A percentile compares a stretch with the other conserved stretches of the same genome.
These are phyloP conservation scores for Xiphydria camelus DNA, from an alignment of 2,888 invertebrate species.

Conservation along the genomic window DNA sequence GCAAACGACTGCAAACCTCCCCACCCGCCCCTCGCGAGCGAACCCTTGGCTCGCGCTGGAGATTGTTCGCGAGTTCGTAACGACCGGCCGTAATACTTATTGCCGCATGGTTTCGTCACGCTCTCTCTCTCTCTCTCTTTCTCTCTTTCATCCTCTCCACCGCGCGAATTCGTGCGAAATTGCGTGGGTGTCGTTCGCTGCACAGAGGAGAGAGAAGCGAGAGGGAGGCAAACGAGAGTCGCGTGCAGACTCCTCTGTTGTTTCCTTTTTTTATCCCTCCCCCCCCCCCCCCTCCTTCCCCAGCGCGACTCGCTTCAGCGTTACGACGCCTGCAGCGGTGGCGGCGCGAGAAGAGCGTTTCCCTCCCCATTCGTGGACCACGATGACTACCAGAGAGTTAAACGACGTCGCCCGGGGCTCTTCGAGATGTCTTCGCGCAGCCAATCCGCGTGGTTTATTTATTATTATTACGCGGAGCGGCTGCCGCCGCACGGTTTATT, in stretches of 20 bases:
- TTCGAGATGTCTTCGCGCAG: slow-evolving; percentile 4
- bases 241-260: too few relatives aligned
- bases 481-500: slow-evolving; percentile 19
- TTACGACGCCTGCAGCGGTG: too few relatives aligned
- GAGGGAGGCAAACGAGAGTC: background rate
- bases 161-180: slow-evolving; percentile 10
- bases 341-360: too few relatives aligned
- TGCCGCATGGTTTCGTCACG: slow-evolving; percentile 12
- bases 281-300: too few relatives aligned
- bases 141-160: background rate
- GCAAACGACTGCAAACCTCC: slow-evolving; percentile 33
- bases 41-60: background rate
- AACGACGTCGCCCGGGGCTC: slow-evolving; percentile 11
- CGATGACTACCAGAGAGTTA: too few relatives aligned
- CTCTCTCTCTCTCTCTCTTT: slow-evolving; percentile 2
- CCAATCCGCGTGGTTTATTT: slow-evolving; percentile 25
- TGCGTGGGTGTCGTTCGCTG: slow-evolving; percentile 7
- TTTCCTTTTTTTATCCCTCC: too few relatives aligned
- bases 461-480: slow-evolving; percentile 28
- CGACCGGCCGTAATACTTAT: slow-evolving; percentile 33
- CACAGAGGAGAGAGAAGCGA: background rate
- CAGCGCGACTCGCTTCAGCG: too few relatives aligned
- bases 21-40: too few relatives aligned
- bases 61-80: slow-evolving; percentile 15
- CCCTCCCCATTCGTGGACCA: too few relatives aligned